These are phyloP conservation scores for Caenorhabditis plicata DNA, from an alignment of 2,888 invertebrate genomes.

Conservation along the genomic window DNA sequence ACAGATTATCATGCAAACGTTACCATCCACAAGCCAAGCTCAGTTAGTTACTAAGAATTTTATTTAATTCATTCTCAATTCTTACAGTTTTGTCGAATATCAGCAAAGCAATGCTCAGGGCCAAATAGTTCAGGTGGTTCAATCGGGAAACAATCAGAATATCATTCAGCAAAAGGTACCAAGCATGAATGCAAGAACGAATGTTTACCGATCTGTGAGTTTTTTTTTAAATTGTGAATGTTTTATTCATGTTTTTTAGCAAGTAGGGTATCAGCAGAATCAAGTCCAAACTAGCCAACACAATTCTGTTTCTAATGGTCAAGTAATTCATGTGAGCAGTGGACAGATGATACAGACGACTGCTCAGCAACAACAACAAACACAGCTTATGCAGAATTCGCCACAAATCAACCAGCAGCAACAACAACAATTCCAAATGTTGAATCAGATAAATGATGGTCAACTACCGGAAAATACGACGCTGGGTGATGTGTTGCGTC, in stretches of 20 bases:
- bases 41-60: too few relatives aligned
- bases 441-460: neutral
- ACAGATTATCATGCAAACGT: too few relatives aligned
- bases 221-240: too few relatives aligned
- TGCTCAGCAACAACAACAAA: conserved; percentile 3
- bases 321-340: too few relatives aligned
- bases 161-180: neutral
- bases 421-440: neutral
- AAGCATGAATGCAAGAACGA: neutral
- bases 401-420: conserved; percentile 9
- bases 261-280: neutral
- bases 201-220: conserved; percentile 5
- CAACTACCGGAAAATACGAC: too few relatives aligned
- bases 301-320: too few relatives aligned
- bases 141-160: neutral
- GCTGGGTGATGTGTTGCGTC: conserved; percentile 1
- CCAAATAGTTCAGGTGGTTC: neutral
- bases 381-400: conserved; percentile 4
- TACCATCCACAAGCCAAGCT: too few relatives aligned
- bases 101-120: neutral
- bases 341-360: too few relatives aligned
- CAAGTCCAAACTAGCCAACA: too few relatives aligned
- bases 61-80: too few relatives aligned
- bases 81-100: neutral
- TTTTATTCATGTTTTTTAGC: too few relatives aligned